Conservation (phyloP, 2,797 vertebrate species). For the Tragelaphus oryx region DNA sequence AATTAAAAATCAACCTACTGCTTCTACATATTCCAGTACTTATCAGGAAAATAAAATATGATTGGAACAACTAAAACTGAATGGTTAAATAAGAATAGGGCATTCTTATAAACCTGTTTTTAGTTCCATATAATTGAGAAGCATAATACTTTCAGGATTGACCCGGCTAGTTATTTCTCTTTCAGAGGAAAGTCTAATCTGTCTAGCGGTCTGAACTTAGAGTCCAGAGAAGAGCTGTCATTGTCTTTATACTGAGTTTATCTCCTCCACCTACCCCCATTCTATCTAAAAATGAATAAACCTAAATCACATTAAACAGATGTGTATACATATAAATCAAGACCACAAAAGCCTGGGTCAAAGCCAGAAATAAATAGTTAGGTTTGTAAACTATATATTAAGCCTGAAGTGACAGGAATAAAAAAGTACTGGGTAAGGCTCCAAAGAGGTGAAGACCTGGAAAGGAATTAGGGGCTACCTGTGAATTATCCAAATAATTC, state of each 20-base stretch:
- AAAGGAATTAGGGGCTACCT: background rate
- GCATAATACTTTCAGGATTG: background rate
- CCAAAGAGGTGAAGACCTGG: background rate
- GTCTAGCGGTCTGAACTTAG: background rate
- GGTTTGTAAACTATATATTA: background rate
- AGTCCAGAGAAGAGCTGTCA: background rate
- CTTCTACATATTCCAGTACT: background rate
- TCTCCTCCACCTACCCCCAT: background rate
- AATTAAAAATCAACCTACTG: background rate
- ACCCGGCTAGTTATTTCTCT: background rate
- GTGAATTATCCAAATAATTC: background rate
- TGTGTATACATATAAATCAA: background rate
- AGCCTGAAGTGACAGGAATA: background rate
- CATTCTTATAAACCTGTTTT: background rate
- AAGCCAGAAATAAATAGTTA: background rate
- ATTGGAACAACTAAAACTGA: background rate
- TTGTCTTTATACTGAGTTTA: background rate
- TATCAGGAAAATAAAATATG: background rate
- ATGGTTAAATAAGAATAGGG: background rate
- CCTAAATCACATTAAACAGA: background rate
- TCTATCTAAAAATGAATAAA: background rate
- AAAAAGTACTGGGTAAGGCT: background rate
- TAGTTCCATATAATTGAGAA: background rate
- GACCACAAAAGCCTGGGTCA: background rate
- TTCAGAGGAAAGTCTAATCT: background rate